Percentiles rank a stretch among this genome's conserved stretches.
phyloP scores from a whole-genome alignment of 1,140 invertebrate species.

The Ptiloglossa arizonensis region DNA sequence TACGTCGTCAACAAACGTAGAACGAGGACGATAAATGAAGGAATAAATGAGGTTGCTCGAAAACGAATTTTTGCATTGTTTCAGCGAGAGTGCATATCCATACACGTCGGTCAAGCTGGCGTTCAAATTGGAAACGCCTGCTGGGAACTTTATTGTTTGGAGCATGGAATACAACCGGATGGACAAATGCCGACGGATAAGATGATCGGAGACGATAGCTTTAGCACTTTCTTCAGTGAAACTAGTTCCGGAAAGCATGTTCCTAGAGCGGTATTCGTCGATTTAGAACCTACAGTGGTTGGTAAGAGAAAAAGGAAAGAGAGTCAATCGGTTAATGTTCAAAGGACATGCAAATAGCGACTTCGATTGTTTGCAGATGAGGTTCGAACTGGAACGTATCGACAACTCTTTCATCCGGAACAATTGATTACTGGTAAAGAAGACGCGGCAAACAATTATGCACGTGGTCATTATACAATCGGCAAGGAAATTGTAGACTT shows the following conservation, averaged over 20 bases:
- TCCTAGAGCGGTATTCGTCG: constrained; percentile 61
- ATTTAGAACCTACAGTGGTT: constrained; percentile 63
- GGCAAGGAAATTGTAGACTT: constrained; percentile 62
- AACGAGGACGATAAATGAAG: neutral
- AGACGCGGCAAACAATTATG: constrained; percentile 87
- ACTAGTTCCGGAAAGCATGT: constrained; percentile 72
- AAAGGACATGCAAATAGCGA: too few relatives aligned
- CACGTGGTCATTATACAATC: constrained; percentile 77
- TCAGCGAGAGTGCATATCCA: constrained; percentile 84
- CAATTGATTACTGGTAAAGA: constrained; percentile 85
- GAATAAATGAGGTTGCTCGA: neutral
- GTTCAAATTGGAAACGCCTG: constrained; percentile 89
- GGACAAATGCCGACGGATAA: constrained; percentile 82
- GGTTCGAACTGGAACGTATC: constrained; percentile 82
- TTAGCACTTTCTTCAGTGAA: constrained; percentile 85
- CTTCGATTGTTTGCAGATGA: constrained; percentile 45
- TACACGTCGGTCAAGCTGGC: constrained; percentile 89
- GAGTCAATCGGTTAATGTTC: neutral
- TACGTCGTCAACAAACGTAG: neutral
- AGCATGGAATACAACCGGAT: constrained; percentile 95
- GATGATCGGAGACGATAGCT: constrained; percentile 80
- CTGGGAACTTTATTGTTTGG: constrained; percentile 92
- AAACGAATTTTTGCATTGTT: constrained; percentile 17
- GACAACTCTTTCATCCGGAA: constrained; percentile 84
- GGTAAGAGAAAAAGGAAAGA: constrained; percentile 53